Percentiles rank a stretch among this genome's conserved stretches.
Evolutionary conservation across 2,113 vertebrate genomes (phyloP).

Genomic region (Orthonyx spaldingii): DNA sequence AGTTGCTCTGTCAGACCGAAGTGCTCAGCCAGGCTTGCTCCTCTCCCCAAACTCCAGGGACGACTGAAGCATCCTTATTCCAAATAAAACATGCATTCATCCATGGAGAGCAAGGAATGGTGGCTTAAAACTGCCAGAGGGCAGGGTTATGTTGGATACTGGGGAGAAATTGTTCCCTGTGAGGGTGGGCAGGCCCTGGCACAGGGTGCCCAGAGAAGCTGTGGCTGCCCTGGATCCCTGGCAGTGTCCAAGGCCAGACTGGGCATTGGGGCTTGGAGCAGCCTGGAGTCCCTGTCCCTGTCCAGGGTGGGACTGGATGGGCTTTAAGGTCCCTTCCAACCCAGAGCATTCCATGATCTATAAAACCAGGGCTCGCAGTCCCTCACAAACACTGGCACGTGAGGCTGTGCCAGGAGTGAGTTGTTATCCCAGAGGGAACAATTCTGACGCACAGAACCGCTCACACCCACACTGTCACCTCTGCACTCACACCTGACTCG

Average conservation of each 20-base stretch:
- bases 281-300: neutral
- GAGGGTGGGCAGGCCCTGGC: neutral
- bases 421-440: neutral
- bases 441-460: neutral
- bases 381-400: neutral
- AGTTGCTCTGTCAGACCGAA: neutral
- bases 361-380: rapidly evolving
- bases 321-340: neutral
- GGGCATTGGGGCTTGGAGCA: neutral
- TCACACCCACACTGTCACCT: neutral
- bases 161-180: neutral
- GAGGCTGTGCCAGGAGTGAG: neutral
- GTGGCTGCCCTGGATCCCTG: neutral
- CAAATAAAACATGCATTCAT: rapidly evolving
- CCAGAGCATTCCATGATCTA: neutral
- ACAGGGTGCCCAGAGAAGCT: neutral
- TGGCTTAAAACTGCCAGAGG: neutral
- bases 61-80: rapidly evolving
- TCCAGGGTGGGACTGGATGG: neutral
- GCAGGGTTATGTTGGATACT: rapidly evolving
- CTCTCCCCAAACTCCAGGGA: neutral
- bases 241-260: rapidly evolving
- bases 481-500: neutral
- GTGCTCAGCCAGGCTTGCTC: neutral
- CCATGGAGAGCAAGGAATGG: neutral